Base-by-base conservation (phyloP, 2,797 vertebrate species). In the Potorous gilbertii region DNA sequence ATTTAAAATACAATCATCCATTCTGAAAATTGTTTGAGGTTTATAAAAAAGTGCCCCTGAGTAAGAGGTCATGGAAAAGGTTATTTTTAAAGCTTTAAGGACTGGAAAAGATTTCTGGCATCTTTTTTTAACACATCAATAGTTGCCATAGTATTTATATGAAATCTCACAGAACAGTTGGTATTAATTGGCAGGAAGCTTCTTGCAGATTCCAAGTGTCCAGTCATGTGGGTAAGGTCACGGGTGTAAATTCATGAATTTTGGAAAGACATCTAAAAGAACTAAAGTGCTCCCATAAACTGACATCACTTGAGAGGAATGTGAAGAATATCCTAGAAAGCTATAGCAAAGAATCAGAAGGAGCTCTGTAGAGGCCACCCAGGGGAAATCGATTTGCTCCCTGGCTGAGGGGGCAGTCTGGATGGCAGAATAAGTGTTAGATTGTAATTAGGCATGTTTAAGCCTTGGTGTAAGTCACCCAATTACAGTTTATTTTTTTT, bases 191-290 rank as follows among this genome's bases (percentile, higher is more conserved):
- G 24, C 95, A 98, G 97, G 97, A 97, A 97, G 96, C 93, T 95
- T 93, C 95, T 54, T 92, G 93, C 57, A 46, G 90, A 97, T 97
- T 98, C 97, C 94, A 0, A 96, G 29, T 95, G 93, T 95, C 97
- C 95, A 95, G 28, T 96, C 97, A 96, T 94, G 95, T 91, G 57
- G 94, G 90, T 96, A 93, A 98, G 97, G 96, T 98, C 97, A 96
- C 81, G 12, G 40, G 56, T 90, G 27, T 91, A 87, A 81, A 31
- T 57, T 55, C 55, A 46, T 54, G 59, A 94, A 95, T 96, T 97
- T 92, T 98, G 97, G 97, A 97, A 96, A 97, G 92, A 97, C 95
- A 98, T 97, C 95, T 97, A 55, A 98, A 96, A 96, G 40, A 97
- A 87, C 91, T 95, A 95, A 96, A 95, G 62, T 92, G 95, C 97